Conservation (phyloP, 2,113 vertebrate species). For the Pterocles gutturalis region DNA sequence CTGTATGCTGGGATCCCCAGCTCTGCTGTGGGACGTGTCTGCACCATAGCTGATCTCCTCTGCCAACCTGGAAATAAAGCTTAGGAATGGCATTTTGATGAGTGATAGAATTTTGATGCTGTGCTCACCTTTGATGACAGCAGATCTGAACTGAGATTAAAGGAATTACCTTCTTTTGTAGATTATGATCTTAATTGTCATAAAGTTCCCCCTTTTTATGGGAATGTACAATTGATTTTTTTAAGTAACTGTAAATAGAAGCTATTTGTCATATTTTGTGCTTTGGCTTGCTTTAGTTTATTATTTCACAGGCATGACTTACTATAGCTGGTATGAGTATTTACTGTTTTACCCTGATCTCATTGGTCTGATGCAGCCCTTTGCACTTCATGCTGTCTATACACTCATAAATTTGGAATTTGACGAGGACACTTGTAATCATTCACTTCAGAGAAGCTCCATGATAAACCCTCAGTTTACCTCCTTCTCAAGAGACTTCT, state of each 20-base stretch:
- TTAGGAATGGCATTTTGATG: neutral
- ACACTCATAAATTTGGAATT: neutral
- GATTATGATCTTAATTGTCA: neutral
- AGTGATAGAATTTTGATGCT: neutral
- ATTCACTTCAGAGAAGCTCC: neutral
- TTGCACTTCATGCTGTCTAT: neutral
- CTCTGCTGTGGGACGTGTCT: no score
- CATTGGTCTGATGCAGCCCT: neutral
- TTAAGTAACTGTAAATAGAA: neutral
- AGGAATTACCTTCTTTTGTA: neutral
- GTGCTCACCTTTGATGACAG: neutral
- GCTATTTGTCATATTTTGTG: neutral
- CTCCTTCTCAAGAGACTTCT: neutral
- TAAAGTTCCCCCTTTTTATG: neutral
- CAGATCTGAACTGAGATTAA: neutral
- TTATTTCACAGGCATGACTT: neutral
- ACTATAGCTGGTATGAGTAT: neutral
- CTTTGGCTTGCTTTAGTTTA: neutral
- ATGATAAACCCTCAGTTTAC: neutral
- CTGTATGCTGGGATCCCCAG: no score
- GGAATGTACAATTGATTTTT: neutral
- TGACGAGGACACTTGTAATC: neutral
- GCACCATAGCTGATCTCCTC: no score
- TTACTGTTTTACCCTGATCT: neutral
- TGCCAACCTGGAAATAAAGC: neutral